A percentile compares a stretch with the other conserved stretches of the same genome.
Conservation (phyloP, 1,140 invertebrate genomes). For the Choristoneura fumiferana region DNA sequence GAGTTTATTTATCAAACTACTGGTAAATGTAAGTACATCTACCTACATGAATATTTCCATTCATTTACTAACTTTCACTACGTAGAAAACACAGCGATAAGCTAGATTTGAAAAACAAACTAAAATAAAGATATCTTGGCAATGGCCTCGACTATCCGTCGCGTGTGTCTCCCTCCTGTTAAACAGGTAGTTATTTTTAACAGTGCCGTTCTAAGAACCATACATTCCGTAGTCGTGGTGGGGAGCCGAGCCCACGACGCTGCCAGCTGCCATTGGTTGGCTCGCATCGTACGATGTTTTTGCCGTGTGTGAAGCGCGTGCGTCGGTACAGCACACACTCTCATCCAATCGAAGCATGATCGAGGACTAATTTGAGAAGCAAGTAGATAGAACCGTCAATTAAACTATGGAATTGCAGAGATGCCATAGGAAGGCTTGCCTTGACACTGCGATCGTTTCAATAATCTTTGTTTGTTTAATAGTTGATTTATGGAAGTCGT, state of each 20-base stretch:
- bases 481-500: neutral
- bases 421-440: slow-evolving; percentile 62
- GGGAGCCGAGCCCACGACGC: slow-evolving; percentile 71
- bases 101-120: no score
- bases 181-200: slow-evolving; percentile 71
- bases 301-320: slow-evolving; percentile 46
- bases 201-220: slow-evolving; percentile 60
- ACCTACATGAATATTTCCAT: no score
- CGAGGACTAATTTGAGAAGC: slow-evolving; percentile 59
- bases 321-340: slow-evolving; percentile 44
- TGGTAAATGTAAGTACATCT: no score
- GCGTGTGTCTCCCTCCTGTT: slow-evolving; percentile 43
- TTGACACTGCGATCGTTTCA: slow-evolving; percentile 40
- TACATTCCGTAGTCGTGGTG: slow-evolving; percentile 64
- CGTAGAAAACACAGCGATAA: no score
- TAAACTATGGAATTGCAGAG: slow-evolving; percentile 48
- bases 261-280: slow-evolving; percentile 50
- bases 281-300: slow-evolving; percentile 66
- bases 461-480: neutral
- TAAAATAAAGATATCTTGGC: slow-evolving; percentile 32
- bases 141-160: slow-evolving; percentile 53
- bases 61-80: no score
- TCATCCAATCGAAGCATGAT: slow-evolving; percentile 48
- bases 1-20: no score
- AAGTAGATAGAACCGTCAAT: slow-evolving; percentile 38